These are phyloP conservation scores for Selene dorsalis DNA, from an alignment of 2,797 vertebrate species.

Conservation along the genomic window DNA sequence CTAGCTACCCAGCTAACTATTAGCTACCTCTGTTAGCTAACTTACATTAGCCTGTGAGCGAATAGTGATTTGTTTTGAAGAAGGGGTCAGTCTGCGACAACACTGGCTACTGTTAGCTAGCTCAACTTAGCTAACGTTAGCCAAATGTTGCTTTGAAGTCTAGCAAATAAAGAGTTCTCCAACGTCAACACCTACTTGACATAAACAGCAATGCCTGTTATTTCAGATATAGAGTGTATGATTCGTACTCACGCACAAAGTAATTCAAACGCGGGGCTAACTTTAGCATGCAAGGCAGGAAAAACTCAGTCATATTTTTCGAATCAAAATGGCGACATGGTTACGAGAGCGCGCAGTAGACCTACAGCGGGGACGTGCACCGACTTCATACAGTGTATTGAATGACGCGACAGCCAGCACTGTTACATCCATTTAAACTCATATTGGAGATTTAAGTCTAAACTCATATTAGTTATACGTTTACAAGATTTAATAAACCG, in stretches of 20 bases:
- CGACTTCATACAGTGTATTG: slow-evolving; percentile 40
- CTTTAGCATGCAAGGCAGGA: slow-evolving; percentile 82
- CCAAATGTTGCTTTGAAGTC: slow-evolving; percentile 60
- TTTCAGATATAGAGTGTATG: slow-evolving; percentile 22
- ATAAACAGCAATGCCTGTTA: neutral
- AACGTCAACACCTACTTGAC: slow-evolving; percentile 10
- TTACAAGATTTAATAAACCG: no score
- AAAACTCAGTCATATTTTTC: slow-evolving; percentile 87
- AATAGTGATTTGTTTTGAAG: slow-evolving; percentile 82
- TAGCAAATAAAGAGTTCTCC: slow-evolving; percentile 30
- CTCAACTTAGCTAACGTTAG: slow-evolving; percentile 75
- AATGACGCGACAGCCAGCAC: slow-evolving; percentile 8
- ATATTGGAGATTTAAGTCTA: neutral
- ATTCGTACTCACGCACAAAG: slow-evolving; percentile 55
- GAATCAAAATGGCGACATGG: slow-evolving; percentile 89
- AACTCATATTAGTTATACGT: no score
- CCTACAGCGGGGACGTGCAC: slow-evolving; percentile 55
- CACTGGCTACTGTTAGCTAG: slow-evolving; percentile 69
- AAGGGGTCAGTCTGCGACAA: slow-evolving; percentile 74
- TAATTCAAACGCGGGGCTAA: slow-evolving; percentile 65
- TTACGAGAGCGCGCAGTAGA: slow-evolving; percentile 76
- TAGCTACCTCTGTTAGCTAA: slow-evolving; percentile 58
- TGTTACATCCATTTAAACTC: neutral
- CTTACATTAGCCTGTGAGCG: slow-evolving; percentile 65
- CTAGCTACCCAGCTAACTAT: slow-evolving; percentile 59